These are phyloP conservation scores for Colostygia pectinataria DNA, from an alignment of 2,888 invertebrate genomes.

Conservation along the genomic window DNA sequence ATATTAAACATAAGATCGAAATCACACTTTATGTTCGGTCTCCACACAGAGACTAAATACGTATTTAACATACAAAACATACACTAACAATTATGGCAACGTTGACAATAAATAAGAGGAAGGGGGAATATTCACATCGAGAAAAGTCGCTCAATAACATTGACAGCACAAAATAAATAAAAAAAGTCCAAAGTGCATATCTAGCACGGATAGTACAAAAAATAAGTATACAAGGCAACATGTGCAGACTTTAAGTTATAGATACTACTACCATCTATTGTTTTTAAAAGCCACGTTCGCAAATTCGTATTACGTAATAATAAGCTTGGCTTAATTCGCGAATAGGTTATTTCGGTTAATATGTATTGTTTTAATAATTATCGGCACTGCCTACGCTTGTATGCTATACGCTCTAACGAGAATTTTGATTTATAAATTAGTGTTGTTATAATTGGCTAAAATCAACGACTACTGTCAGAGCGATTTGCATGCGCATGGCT, in stretches of 20 bases:
- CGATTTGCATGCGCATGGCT: slow-evolving; percentile 53
- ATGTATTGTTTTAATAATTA: slow-evolving; percentile 60
- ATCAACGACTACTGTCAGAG: slow-evolving; percentile 39
- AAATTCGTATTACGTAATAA: slow-evolving; percentile 48
- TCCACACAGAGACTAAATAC: slow-evolving; percentile 70
- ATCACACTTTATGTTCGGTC: slow-evolving; percentile 68
- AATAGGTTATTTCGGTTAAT: slow-evolving; percentile 77
- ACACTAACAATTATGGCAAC: slow-evolving; percentile 83
- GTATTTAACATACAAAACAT: slow-evolving; percentile 76
- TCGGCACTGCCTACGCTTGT: slow-evolving; percentile 53
- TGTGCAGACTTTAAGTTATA: slow-evolving; percentile 82
- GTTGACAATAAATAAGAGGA: slow-evolving; percentile 80
- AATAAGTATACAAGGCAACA: slow-evolving; percentile 80
- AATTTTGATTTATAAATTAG: slow-evolving; percentile 31
- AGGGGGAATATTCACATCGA: slow-evolving; percentile 71
- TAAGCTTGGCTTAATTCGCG: slow-evolving; percentile 80
- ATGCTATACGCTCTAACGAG: slow-evolving; percentile 50
- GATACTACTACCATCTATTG: slow-evolving; percentile 74
- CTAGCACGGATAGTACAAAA: slow-evolving; percentile 69
- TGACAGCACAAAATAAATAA: slow-evolving; percentile 74
- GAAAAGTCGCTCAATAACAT: slow-evolving; percentile 52
- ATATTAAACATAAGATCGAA: slow-evolving; percentile 69
- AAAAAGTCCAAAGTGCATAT: slow-evolving; percentile 58
- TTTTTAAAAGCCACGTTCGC: slow-evolving; percentile 77
- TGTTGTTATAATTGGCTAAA: slow-evolving; percentile 7